A percentile compares a stretch with the other conserved stretches of the same genome.
phyloP scores from a whole-genome alignment of 1,140 invertebrate species.

The Calosoma granatense region DNA sequence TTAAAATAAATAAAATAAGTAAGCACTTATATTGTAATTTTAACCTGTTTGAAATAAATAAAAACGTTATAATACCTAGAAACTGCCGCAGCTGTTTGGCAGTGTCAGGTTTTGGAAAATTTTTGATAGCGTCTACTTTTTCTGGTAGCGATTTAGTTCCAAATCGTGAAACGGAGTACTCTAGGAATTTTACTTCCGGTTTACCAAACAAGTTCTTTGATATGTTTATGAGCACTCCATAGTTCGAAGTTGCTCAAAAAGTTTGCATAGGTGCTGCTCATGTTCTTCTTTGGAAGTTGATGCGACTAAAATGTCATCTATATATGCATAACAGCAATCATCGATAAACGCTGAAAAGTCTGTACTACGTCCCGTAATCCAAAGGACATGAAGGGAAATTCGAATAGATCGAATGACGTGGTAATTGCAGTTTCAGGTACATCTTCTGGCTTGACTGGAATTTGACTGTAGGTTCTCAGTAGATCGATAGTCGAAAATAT shows the following conservation, averaged over 20 bases:
- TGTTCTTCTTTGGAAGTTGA: conserved; percentile 26
- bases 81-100: conserved; percentile 30
- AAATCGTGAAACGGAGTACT: conserved; percentile 22
- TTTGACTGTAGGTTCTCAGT: conserved; percentile 37
- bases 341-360: conserved; percentile 39
- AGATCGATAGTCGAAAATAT: conserved; percentile 40
- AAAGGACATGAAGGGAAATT: conserved; percentile 32
- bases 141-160: conserved; percentile 26
- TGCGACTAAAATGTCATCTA: conserved; percentile 44
- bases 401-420: conserved; percentile 32
- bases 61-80: conserved; percentile 34
- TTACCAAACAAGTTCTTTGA: conserved; percentile 25
- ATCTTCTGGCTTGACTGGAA: conserved; percentile 26
- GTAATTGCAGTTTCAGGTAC: conserved; percentile 32
- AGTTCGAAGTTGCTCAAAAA: conserved; percentile 11
- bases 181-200: conserved; percentile 24
- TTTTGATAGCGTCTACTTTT: conserved; percentile 22
- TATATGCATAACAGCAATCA: conserved; percentile 30
- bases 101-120: conserved; percentile 26
- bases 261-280: neutral
- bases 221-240: conserved; percentile 24
- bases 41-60: too few relatives aligned
- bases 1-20: too few relatives aligned
- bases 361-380: conserved; percentile 32
- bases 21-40: too few relatives aligned